Evolutionary conservation across 2,113 vertebrate genomes (phyloP).

Genomic region (Ceuthmochares aereus): DNA sequence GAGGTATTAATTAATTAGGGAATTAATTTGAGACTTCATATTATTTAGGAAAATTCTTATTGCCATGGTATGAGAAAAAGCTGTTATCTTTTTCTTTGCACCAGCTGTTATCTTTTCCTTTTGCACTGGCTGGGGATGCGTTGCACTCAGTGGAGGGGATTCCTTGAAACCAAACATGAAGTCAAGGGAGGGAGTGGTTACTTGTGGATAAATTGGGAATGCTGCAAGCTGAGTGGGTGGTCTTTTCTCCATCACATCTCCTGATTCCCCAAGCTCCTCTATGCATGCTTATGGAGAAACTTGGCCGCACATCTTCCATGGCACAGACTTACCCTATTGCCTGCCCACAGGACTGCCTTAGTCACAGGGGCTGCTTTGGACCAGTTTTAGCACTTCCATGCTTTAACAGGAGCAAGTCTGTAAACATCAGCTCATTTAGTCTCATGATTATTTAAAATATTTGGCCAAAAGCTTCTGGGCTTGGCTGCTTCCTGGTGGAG

Average conservation of each 20-base stretch:
- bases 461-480: not conserved
- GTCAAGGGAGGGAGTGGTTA: rapidly evolving
- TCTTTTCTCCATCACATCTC: not conserved
- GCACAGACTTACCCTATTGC: not conserved
- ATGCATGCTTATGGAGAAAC: not conserved
- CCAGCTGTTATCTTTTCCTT: not conserved
- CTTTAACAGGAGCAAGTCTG: not conserved
- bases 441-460: not conserved
- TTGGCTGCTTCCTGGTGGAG: not conserved
- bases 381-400: not conserved
- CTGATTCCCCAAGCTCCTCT: not conserved
- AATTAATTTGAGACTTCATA: not conserved
- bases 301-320: not conserved
- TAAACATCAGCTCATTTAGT: not conserved
- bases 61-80: not conserved
- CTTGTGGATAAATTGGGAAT: not conserved
- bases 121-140: not conserved
- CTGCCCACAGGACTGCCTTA: not conserved
- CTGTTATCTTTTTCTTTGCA: not conserved
- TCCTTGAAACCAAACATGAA: not conserved
- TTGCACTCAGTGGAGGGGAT: not conserved
- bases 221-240: not conserved
- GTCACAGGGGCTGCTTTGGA: rapidly evolving
- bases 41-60: not conserved
- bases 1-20: too few relatives aligned